phyloP scores from a whole-genome alignment of 2,113 vertebrate species.

The Halichoerus grypus region DNA sequence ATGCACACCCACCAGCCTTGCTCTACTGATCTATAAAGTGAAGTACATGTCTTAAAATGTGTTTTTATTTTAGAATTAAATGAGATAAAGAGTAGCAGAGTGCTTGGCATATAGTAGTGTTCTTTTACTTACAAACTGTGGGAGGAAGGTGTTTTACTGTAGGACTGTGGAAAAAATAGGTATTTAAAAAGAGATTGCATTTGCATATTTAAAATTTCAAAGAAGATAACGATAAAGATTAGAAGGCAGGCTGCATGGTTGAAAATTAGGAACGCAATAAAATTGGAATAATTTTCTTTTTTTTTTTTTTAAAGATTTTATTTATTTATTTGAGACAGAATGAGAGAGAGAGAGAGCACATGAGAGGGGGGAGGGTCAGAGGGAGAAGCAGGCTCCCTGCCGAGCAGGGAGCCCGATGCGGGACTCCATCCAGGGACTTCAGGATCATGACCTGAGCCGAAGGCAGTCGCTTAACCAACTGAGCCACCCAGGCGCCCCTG shows the following conservation, averaged over 20 bases:
- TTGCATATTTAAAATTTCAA: slow-evolving; percentile 9
- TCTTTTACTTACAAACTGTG: background rate
- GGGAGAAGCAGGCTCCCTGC: too few species aligned
- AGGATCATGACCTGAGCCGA: too few species aligned
- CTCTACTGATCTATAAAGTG: background rate
- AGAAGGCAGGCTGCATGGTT: background rate
- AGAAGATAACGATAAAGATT: background rate
- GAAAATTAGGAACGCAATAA: background rate
- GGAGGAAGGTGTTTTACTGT: background rate
- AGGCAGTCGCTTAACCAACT: too few species aligned
- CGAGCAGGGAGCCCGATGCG: too few species aligned
- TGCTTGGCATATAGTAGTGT: background rate
- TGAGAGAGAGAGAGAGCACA: too few species aligned
- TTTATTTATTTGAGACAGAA: too few species aligned
- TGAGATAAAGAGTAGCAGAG: background rate
- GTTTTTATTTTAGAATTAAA: background rate
- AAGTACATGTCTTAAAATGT: background rate
- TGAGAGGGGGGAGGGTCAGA: too few species aligned
- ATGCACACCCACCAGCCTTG: background rate
- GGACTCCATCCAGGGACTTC: too few species aligned
- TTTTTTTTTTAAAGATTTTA: too few species aligned
- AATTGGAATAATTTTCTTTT: slow-evolving; percentile 7
- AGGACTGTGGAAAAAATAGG: background rate
- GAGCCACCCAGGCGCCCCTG: too few species aligned
- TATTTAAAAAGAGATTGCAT: background rate